Percentiles rank a stretch among this genome's conserved stretches.
Conservation (phyloP, 1,140 invertebrate genomes). For the Prorops nasuta region DNA sequence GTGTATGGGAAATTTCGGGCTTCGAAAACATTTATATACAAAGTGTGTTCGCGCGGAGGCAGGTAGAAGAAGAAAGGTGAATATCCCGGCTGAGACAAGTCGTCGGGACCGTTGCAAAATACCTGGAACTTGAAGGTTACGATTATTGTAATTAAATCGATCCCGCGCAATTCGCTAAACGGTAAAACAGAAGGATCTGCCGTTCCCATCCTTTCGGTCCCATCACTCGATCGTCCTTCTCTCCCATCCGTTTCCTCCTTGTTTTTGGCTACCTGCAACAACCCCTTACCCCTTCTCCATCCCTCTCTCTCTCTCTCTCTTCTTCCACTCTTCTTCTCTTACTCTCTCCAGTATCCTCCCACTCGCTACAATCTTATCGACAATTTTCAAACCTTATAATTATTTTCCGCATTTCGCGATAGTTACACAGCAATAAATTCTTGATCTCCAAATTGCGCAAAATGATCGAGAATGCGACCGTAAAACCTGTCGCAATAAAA, state of each 20-base stretch:
- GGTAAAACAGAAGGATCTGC: conserved; percentile 14
- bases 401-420: conserved; percentile 16
- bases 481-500: too few relatives aligned
- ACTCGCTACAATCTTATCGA: conserved; percentile 8
- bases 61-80: too few relatives aligned
- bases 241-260: conserved; percentile 10
- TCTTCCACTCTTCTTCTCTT: conserved; percentile 1
- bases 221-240: conserved; percentile 10
- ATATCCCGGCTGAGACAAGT: conserved; percentile 39
- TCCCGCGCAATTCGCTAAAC: conserved; percentile 23
- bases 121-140: conserved; percentile 41
- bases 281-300: conserved; percentile 7
- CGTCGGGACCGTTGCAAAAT: conserved; percentile 30
- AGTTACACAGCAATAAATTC: conserved; percentile 6
- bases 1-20: too few relatives aligned
- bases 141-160: conserved; percentile 54
- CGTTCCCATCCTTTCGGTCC: too few relatives aligned
- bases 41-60: too few relatives aligned
- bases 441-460: conserved; percentile 7
- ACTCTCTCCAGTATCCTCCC: conserved; percentile 6
- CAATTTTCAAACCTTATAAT: conserved; percentile 11
- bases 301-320: background rate
- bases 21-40: too few relatives aligned
- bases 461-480: background rate
- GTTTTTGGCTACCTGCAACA: conserved; percentile 1